phyloP scores from a whole-genome alignment of 1,140 invertebrate species.

The Chironomus striatipennis region DNA sequence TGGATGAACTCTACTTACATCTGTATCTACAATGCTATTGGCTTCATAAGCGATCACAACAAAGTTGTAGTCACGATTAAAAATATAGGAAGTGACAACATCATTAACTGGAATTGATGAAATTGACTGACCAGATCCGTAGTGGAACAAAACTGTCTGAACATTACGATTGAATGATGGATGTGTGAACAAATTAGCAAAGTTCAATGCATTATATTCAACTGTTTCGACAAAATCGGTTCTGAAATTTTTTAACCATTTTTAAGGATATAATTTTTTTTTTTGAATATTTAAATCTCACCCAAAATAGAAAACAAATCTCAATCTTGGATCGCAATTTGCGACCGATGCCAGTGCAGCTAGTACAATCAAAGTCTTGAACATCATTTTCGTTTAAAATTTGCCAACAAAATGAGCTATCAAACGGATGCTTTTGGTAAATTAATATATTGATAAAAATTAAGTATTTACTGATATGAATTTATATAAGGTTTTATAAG shows the following conservation, averaged over 20 bases:
- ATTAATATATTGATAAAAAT: too few species aligned
- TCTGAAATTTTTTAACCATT: too few species aligned
- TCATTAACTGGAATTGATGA: background rate
- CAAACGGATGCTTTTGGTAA: too few species aligned
- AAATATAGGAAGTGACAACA: background rate
- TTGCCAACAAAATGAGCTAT: too few species aligned
- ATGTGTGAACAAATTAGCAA: background rate
- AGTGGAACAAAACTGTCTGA: background rate
- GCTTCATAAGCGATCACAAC: background rate
- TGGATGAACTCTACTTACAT: background rate
- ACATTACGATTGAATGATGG: background rate
- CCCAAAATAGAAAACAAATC: too few species aligned
- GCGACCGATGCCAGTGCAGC: background rate
- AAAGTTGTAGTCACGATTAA: background rate
- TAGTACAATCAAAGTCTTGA: too few species aligned
- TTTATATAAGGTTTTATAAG: too few species aligned
- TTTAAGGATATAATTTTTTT: too few species aligned
- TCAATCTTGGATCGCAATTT: too few species aligned
- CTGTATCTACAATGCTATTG: background rate
- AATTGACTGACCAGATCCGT: background rate
- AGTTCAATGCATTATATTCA: background rate
- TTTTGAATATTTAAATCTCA: too few species aligned
- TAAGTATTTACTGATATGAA: too few species aligned
- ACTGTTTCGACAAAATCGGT: background rate
- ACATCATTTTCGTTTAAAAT: too few species aligned